These are phyloP conservation scores for Bothrops jararaca DNA, from an alignment of 2,113 vertebrate species.

Conservation along the genomic window DNA sequence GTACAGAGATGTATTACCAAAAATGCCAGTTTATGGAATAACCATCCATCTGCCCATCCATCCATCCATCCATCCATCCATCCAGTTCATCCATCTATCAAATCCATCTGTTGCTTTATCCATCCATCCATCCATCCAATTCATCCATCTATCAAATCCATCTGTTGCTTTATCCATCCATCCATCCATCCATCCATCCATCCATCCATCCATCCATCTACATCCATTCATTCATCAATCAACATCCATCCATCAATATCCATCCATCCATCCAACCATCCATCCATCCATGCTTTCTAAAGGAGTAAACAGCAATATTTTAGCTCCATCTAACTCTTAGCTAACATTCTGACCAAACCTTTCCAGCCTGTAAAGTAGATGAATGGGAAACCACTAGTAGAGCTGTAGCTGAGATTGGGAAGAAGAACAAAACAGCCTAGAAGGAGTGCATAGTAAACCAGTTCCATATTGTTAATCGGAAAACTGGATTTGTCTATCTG, in stretches of 20 bases:
- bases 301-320: not conserved
- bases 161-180: no score
- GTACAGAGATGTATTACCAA: not conserved
- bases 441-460: not conserved
- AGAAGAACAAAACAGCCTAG: not conserved
- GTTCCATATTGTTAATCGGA: not conserved
- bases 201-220: no score
- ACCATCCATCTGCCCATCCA: not conserved
- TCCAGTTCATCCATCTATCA: not conserved
- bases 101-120: no score
- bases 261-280: not conserved
- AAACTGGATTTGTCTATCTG: not conserved
- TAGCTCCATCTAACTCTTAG: not conserved
- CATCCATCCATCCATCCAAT: not conserved
- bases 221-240: no score
- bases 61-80: not conserved
- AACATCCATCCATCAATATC: not conserved
- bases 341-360: not conserved
- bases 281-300: not conserved
- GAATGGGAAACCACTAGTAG: not conserved
- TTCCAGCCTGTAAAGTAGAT: not conserved
- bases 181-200: no score
- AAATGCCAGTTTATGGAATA: not conserved
- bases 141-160: not conserved
- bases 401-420: not conserved